Percentiles rank a stretch among this genome's conserved stretches.
phyloP scores from a whole-genome alignment of 2,113 vertebrate species.

The Burhinus bistriatus region DNA sequence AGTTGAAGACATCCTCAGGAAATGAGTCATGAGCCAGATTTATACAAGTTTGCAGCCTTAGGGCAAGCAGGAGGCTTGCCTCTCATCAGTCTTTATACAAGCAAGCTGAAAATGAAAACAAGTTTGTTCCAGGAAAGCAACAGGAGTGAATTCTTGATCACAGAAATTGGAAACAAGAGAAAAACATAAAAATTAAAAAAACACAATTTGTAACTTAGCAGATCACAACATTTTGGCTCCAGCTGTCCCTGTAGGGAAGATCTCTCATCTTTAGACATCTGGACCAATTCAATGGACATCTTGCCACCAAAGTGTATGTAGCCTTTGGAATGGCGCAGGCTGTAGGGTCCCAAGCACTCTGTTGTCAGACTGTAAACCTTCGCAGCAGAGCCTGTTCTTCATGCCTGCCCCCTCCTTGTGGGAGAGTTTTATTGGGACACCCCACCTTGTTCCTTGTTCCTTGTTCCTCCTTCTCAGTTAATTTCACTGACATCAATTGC shows the following conservation, averaged over 20 bases:
- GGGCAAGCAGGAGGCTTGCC: conserved; percentile 16
- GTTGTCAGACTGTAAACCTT: background rate
- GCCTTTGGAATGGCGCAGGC: background rate
- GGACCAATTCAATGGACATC: background rate
- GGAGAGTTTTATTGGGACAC: background rate
- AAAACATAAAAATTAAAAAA: conserved; percentile 6
- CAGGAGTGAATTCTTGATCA: conserved; percentile 12
- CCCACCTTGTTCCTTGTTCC: background rate
- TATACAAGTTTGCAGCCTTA: conserved; percentile 19
- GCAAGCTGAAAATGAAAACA: conserved; percentile 34
- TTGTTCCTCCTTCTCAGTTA: background rate
- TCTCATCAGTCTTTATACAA: conserved; percentile 34
- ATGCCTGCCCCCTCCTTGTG: background rate
- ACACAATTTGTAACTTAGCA: background rate
- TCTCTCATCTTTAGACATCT: background rate
- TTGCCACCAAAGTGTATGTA: background rate
- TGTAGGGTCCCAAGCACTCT: background rate
- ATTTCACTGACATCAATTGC: background rate
- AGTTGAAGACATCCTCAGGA: conserved; percentile 27
- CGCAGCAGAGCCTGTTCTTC: background rate
- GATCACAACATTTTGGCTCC: background rate
- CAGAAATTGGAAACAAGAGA: background rate
- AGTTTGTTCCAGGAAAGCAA: conserved; percentile 40
- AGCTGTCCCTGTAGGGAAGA: conserved; percentile 1
- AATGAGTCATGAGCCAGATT: conserved; percentile 31